These are phyloP conservation scores for Cardiocondyla obscurior DNA, from an alignment of 1,140 invertebrate species.

Conservation along the genomic window DNA sequence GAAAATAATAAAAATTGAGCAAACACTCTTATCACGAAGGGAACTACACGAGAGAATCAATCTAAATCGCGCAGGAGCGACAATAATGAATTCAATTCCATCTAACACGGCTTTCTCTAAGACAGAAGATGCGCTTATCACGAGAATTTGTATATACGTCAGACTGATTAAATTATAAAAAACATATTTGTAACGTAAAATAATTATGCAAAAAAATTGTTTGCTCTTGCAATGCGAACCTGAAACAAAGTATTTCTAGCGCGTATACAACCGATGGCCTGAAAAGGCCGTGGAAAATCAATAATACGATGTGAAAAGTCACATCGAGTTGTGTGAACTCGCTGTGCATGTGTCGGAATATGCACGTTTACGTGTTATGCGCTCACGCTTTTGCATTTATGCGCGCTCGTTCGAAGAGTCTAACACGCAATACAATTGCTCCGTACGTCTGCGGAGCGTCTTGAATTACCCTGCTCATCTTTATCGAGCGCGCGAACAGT, in stretches of 20 bases:
- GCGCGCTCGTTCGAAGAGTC: slow-evolving; percentile 8
- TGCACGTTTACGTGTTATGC: slow-evolving; percentile 32
- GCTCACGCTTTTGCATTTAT: slow-evolving; percentile 23
- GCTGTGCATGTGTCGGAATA: background rate
- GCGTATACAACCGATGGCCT: slow-evolving; percentile 23
- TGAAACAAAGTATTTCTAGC: slow-evolving; percentile 19
- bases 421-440: slow-evolving; percentile 54
- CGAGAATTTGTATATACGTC: background rate
- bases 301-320: slow-evolving; percentile 74
- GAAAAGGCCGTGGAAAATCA: slow-evolving; percentile 74
- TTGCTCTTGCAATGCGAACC: background rate
- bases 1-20: too few species aligned
- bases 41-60: too few species aligned
- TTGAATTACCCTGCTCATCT: background rate
- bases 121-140: background rate
- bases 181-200: background rate
- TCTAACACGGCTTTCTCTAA: background rate
- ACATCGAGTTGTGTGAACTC: slow-evolving; percentile 52
- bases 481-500: background rate
- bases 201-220: background rate
- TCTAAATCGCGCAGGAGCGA: too few species aligned
- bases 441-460: background rate
- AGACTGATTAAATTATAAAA: background rate
- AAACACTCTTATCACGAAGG: too few species aligned
- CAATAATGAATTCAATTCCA: background rate